A percentile compares a stretch with the other conserved stretches of the same genome.
phyloP scores from a whole-genome alignment of 2,888 invertebrate genomes.

The Leptothorax acervorum region DNA sequence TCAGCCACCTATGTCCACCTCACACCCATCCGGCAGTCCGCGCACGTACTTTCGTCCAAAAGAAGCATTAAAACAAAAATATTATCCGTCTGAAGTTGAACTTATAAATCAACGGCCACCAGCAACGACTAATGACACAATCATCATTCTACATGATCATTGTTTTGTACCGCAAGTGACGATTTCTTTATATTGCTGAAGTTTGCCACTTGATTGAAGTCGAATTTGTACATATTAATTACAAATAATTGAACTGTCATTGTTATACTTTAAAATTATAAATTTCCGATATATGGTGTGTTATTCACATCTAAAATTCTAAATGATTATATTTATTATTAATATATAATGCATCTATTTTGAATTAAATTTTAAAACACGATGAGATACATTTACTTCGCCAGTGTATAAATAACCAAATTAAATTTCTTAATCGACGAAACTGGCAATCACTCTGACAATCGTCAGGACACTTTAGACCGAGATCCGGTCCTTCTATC shows the following conservation, averaged over 20 bases:
- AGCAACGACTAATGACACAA: constrained; percentile 71
- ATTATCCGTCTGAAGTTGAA: constrained; percentile 79
- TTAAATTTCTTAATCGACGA: no score
- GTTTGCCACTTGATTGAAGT: constrained; percentile 28
- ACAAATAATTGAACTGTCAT: neutral
- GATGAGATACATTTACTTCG: no score
- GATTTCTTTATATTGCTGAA: constrained; percentile 52
- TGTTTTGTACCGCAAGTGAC: constrained; percentile 26
- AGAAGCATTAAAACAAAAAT: constrained; percentile 79
- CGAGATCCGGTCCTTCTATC: no score
- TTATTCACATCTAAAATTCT: neutral
- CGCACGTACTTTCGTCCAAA: constrained; percentile 79
- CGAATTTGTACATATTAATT: constrained; percentile 23
- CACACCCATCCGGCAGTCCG: constrained; percentile 74
- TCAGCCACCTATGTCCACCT: constrained; percentile 80
- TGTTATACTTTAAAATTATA: neutral
- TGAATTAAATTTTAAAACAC: constrained; percentile 12
- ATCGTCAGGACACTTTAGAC: no score
- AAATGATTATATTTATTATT: constrained; percentile 5
- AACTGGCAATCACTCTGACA: no score
- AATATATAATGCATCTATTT: neutral
- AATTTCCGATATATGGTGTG: neutral
- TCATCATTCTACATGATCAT: constrained; percentile 62
- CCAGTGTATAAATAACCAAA: no score
- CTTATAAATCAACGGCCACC: constrained; percentile 79